Conservation (phyloP, 2,888 invertebrate genomes). For the Embidobia sp. region DNA sequence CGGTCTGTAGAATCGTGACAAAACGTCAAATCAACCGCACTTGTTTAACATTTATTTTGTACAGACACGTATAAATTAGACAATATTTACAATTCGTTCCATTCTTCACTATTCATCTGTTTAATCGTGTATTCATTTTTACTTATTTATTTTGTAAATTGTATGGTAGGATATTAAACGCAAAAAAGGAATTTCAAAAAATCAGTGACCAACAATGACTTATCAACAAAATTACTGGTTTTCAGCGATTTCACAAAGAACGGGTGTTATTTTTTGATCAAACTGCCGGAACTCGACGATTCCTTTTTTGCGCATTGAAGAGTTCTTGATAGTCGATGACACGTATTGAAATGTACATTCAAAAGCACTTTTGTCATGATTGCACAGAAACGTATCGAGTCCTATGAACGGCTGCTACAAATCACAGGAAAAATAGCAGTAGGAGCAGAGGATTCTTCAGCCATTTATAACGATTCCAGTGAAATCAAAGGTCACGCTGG, state of each 20-base stretch:
- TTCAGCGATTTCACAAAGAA: too few species aligned
- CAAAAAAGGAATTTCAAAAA: too few species aligned
- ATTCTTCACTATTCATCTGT: too few species aligned
- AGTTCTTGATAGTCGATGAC: too few species aligned
- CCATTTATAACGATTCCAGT: conserved; percentile 24
- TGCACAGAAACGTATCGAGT: conserved; percentile 54
- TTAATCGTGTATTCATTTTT: too few species aligned
- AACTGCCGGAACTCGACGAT: too few species aligned
- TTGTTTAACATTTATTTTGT: conserved; percentile 37
- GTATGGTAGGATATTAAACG: too few species aligned
- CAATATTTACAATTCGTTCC: conserved; percentile 46
- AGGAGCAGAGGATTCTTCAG: not conserved
- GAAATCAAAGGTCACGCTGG: conserved; percentile 17
- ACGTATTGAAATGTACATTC: conserved; percentile 37
- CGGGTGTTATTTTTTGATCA: too few species aligned
- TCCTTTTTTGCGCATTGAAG: too few species aligned
- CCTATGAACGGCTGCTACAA: conserved; percentile 58
- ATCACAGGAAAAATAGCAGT: conserved; percentile 50
- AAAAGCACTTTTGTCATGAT: conserved; percentile 57
- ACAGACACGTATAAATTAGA: conserved; percentile 34
- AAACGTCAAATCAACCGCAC: conserved; percentile 27
- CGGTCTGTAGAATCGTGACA: conserved; percentile 49
- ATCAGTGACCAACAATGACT: too few species aligned
- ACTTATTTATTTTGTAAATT: too few species aligned
- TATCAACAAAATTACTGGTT: too few species aligned